Percentiles rank a stretch among this genome's conserved stretches.
These are phyloP conservation scores for Cheirogaleus medius DNA, from an alignment of 2,113 vertebrate genomes.

Conservation along the genomic window DNA sequence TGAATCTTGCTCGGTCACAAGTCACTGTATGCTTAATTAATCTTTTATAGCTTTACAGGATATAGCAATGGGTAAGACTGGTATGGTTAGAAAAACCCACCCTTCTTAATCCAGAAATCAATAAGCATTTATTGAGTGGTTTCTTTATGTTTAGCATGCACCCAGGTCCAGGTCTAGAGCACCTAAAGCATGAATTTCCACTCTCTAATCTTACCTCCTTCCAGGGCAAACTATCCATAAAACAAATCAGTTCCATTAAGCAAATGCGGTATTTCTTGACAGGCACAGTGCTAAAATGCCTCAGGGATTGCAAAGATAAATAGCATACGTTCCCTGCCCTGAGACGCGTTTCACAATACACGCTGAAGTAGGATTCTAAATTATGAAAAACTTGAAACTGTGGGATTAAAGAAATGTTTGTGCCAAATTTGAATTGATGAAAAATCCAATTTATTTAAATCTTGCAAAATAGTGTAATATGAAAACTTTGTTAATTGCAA, in stretches of 20 bases:
- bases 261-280: neutral
- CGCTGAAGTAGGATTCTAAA: neutral
- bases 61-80: too few relatives aligned
- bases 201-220: neutral
- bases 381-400: neutral
- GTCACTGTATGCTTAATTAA: neutral
- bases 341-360: neutral
- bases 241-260: neutral
- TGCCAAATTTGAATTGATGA: neutral
- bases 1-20: neutral
- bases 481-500: slow-evolving; percentile 1
- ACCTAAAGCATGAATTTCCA: neutral
- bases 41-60: neutral
- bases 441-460: slow-evolving; percentile 37
- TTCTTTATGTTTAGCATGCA: neutral
- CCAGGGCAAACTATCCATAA: neutral
- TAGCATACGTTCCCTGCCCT: neutral
- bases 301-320: neutral
- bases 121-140: neutral
- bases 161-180: neutral
- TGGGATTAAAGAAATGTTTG: neutral
- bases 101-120: neutral
- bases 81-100: neutral
- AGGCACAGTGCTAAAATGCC: neutral
- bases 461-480: neutral